These are phyloP conservation scores for Sphaerophoria taeniata DNA, from an alignment of 2,888 invertebrate genomes.

Conservation along the genomic window DNA sequence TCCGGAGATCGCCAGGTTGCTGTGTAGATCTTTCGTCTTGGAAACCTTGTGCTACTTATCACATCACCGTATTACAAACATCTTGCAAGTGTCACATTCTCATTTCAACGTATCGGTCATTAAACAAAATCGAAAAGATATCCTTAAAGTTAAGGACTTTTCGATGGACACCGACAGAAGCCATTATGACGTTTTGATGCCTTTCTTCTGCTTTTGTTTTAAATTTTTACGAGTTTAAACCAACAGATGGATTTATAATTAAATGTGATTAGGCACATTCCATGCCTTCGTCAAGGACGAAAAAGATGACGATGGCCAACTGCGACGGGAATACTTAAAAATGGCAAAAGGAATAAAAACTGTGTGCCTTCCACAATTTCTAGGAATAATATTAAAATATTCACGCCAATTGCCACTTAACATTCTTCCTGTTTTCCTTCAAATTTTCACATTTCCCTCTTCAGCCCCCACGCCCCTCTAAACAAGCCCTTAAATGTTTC, in stretches of 20 bases:
- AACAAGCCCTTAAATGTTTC: constrained; percentile 7
- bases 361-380: constrained; percentile 19
- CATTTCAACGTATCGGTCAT: no score
- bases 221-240: constrained; percentile 42
- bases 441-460: background rate
- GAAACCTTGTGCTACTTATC: no score
- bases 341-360: background rate
- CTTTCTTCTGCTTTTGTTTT: background rate
- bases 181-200: background rate
- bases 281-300: background rate
- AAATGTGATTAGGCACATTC: constrained; percentile 69
- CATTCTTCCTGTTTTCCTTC: constrained; percentile 48
- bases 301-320: background rate
- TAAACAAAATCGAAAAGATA: no score
- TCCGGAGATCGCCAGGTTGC: no score
- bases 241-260: constrained; percentile 73
- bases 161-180: no score
- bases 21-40: no score
- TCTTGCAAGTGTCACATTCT: no score
- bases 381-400: constrained; percentile 60
- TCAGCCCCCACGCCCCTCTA: background rate
- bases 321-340: constrained; percentile 26
- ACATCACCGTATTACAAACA: no score
- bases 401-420: constrained; percentile 67
- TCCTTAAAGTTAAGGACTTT: no score